A percentile compares a stretch with the other conserved stretches of the same genome.
Conservation (phyloP, 2,113 vertebrate species). For the Cervus canadensis region DNA sequence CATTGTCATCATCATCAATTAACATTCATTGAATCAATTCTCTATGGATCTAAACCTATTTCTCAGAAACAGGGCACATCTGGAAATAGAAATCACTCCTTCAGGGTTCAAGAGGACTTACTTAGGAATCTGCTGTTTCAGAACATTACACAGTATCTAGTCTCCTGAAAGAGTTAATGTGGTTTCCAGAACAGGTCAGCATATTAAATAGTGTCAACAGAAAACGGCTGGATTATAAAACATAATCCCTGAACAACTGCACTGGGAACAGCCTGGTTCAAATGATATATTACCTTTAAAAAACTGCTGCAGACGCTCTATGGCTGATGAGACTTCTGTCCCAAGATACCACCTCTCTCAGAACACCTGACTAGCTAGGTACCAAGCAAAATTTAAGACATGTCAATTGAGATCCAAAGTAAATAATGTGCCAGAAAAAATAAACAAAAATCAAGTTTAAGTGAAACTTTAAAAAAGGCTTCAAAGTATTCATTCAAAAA, state of each 20-base stretch:
- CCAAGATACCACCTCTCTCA: background rate
- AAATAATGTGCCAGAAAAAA: background rate
- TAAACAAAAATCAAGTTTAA: background rate
- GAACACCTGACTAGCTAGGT: background rate
- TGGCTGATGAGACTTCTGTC: background rate
- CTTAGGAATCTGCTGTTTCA: background rate
- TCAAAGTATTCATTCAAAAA: background rate
- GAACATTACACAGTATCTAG: background rate
- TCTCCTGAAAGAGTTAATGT: constrained; percentile 55
- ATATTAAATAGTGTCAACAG: constrained; percentile 20
- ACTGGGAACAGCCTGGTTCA: background rate
- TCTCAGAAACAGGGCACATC: constrained; percentile 25
- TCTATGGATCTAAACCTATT: background rate
- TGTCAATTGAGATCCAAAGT: background rate
- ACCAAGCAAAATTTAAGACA: constrained; percentile 1
- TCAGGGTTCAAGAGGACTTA: constrained; percentile 5
- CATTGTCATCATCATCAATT: constrained; percentile 21
- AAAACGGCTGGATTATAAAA: constrained; percentile 37
- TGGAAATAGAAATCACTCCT: constrained; percentile 45
- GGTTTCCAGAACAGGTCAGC: constrained; percentile 28
- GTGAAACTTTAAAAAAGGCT: background rate
- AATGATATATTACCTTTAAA: background rate
- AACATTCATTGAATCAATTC: background rate
- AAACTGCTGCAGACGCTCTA: background rate
- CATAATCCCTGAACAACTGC: background rate